Percentiles rank a stretch among this genome's conserved stretches.
Conservation (phyloP, 2,888 invertebrate species). For the Pristionchus japonicus region DNA sequence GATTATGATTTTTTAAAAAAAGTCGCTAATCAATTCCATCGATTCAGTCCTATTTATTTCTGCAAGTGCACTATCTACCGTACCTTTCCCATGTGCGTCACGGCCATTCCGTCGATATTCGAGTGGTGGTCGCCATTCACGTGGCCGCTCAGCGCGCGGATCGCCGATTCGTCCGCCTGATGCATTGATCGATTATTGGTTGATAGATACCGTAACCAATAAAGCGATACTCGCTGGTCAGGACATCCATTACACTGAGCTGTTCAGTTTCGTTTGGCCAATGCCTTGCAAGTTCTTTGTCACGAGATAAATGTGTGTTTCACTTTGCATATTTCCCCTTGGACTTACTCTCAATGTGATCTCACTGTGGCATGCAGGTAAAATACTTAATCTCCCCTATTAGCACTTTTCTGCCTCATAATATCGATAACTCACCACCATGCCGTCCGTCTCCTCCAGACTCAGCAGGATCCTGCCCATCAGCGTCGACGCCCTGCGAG, state of each 20-base stretch:
- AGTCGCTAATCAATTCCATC: no score
- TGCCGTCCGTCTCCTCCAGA: constrained; percentile 2
- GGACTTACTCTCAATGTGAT: neutral
- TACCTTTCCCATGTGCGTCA: constrained; percentile 29
- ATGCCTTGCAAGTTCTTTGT: neutral
- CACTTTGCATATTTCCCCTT: no score
- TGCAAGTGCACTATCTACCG: neutral
- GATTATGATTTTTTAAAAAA: no score
- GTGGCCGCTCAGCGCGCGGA: neutral
- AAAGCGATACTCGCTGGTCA: no score
- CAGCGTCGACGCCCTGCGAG: neutral
- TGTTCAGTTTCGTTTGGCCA: no score
- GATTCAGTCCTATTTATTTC: neutral
- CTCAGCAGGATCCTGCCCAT: neutral
- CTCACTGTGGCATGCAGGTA: neutral
- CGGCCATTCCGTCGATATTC: constrained; percentile 11
- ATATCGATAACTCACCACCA: neutral
- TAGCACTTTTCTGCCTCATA: no score
- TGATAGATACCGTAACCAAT: no score
- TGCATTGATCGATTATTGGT: neutral
- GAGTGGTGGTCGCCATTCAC: constrained; percentile 39
- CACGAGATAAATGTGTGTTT: neutral
- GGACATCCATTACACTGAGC: no score
- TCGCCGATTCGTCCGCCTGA: neutral
- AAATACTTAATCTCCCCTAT: no score